phyloP scores from a whole-genome alignment of 2,797 vertebrate genomes.

The Selene dorsalis region DNA sequence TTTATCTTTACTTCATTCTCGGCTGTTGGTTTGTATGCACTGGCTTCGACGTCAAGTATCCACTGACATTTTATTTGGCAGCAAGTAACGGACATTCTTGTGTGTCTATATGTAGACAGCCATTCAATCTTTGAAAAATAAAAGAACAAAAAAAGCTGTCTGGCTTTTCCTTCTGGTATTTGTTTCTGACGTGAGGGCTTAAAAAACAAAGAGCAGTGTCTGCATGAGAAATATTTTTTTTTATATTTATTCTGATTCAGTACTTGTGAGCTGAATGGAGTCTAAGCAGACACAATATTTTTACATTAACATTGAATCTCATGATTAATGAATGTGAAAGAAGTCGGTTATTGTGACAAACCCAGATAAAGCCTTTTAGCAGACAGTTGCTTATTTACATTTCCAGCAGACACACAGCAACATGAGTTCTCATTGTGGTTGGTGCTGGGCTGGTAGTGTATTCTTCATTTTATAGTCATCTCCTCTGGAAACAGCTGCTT shows the following conservation, averaged over 20 bases:
- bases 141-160: slow-evolving; percentile 11
- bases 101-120: slow-evolving; percentile 6
- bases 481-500: no score
- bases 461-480: not conserved
- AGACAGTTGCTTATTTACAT: not conserved
- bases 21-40: not conserved
- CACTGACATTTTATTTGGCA: slow-evolving; percentile 26
- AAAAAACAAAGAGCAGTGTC: not conserved
- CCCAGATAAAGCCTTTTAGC: not conserved
- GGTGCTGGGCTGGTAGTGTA: no score
- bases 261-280: not conserved
- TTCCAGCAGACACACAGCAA: not conserved
- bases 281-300: no score
- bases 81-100: not conserved
- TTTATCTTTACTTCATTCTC: not conserved
- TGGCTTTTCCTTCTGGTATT: not conserved
- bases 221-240: not conserved
- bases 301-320: no score
- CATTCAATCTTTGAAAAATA: slow-evolving; percentile 26
- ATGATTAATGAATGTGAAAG: not conserved
- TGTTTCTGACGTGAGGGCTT: not conserved
- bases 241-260: not conserved
- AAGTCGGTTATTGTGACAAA: not conserved
- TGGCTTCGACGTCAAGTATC: not conserved
- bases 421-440: not conserved